These are phyloP conservation scores for Alethe diademata DNA, from an alignment of 2,113 vertebrate genomes.

Conservation along the genomic window DNA sequence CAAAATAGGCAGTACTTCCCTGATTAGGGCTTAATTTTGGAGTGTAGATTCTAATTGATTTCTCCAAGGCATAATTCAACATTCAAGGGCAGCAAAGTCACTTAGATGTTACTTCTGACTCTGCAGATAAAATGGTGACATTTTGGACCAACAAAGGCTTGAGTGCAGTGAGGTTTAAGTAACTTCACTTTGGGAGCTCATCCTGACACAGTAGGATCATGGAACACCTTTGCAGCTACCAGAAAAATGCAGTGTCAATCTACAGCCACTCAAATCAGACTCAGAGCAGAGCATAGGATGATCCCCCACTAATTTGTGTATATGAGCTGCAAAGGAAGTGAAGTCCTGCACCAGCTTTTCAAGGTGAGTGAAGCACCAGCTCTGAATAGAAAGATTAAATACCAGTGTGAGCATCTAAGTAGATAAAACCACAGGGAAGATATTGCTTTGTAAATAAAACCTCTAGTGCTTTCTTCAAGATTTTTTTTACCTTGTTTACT, in stretches of 20 bases:
- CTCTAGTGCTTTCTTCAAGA: neutral
- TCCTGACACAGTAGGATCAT: neutral
- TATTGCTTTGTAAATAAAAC: neutral
- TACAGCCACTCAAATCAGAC: neutral
- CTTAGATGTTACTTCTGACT: neutral
- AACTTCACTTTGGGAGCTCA: neutral
- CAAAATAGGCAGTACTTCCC: neutral
- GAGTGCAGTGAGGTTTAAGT: neutral
- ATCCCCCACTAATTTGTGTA: neutral
- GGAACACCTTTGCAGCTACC: neutral
- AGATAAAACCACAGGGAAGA: neutral
- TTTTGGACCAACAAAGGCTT: neutral
- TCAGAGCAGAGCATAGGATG: neutral
- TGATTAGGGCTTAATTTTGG: neutral
- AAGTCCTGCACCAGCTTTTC: neutral
- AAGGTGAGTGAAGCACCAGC: neutral
- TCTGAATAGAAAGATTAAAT: slow-evolving; percentile 37
- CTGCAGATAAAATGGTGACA: neutral
- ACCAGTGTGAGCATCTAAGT: neutral
- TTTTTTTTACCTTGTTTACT: slow-evolving; percentile 23
- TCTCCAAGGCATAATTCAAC: neutral
- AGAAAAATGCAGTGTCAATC: neutral
- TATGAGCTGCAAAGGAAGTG: neutral
- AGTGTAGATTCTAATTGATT: neutral
- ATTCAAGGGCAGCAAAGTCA: neutral